phyloP scores from a whole-genome alignment of 2,797 vertebrate species.

The Streptopelia turtur region DNA sequence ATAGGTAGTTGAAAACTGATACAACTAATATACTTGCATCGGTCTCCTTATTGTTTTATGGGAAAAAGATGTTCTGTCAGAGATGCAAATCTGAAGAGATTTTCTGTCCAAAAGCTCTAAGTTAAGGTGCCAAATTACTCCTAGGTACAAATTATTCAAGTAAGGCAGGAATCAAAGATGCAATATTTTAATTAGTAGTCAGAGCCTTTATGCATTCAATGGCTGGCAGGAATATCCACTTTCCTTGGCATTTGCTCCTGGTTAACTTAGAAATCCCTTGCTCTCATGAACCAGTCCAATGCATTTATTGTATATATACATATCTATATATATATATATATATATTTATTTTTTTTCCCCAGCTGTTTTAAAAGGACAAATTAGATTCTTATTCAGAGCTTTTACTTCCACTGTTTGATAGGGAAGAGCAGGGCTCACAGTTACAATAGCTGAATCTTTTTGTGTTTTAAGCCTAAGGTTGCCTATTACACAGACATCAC shows the following conservation, averaged over 20 bases:
- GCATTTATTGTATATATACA: too few species aligned
- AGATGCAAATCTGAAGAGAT: neutral
- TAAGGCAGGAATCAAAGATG: neutral
- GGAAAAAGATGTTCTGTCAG: neutral
- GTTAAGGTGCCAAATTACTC: neutral
- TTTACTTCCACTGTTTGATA: neutral
- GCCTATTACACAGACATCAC: neutral
- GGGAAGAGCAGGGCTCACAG: neutral
- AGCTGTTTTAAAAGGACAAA: neutral
- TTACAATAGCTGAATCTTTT: neutral
- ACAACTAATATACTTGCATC: neutral
- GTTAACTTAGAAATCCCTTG: neutral
- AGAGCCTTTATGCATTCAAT: neutral
- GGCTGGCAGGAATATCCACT: neutral
- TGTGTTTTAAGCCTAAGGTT: neutral
- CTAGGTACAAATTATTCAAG: neutral
- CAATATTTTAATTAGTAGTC: neutral
- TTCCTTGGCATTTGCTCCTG: neutral
- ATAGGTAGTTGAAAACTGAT: neutral
- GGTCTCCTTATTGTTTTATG: neutral
- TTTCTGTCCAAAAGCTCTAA: neutral
- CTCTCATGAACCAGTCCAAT: neutral
- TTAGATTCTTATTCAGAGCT: neutral
- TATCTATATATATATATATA: too few species aligned
- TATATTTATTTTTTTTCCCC: too few species aligned